Percentiles rank a stretch among this genome's conserved stretches.
Evolutionary conservation across 2,113 vertebrate genomes (phyloP).

Genomic region (Gymnobelideus leadbeateri): DNA sequence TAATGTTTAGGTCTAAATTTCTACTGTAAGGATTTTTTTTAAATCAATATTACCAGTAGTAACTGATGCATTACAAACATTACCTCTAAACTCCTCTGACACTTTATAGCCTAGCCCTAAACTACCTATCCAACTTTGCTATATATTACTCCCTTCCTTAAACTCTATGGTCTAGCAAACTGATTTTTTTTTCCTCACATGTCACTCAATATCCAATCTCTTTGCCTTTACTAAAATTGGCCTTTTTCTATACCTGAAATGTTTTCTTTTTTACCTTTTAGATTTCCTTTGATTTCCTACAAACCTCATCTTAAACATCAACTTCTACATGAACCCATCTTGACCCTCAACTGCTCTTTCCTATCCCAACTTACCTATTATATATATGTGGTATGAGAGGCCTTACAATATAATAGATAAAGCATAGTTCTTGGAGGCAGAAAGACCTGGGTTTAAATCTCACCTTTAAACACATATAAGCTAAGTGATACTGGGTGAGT

Average conservation of each 20-base stretch:
- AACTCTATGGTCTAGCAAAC: no score
- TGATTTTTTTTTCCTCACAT: no score
- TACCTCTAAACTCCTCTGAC: no score
- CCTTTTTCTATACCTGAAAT: background rate
- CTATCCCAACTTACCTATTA: background rate
- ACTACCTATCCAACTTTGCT: no score
- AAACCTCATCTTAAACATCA: background rate
- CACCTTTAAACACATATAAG: background rate
- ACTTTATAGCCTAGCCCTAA: no score
- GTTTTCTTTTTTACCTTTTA: background rate
- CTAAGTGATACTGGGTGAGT: background rate
- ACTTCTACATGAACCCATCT: background rate
- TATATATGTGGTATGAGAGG: no score
- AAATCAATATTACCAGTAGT: no score
- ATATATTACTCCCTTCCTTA: no score
- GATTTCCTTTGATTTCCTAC: background rate
- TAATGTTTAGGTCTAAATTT: no score
- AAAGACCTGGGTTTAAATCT: background rate
- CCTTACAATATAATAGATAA: background rate
- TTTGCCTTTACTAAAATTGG: background rate
- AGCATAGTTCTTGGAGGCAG: background rate
- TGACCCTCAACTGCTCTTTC: background rate
- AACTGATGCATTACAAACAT: no score
- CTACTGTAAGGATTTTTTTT: no score
- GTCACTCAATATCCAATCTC: background rate